These are phyloP conservation scores for Dolichotis patagonum DNA, from an alignment of 2,113 vertebrate species.

Conservation along the genomic window DNA sequence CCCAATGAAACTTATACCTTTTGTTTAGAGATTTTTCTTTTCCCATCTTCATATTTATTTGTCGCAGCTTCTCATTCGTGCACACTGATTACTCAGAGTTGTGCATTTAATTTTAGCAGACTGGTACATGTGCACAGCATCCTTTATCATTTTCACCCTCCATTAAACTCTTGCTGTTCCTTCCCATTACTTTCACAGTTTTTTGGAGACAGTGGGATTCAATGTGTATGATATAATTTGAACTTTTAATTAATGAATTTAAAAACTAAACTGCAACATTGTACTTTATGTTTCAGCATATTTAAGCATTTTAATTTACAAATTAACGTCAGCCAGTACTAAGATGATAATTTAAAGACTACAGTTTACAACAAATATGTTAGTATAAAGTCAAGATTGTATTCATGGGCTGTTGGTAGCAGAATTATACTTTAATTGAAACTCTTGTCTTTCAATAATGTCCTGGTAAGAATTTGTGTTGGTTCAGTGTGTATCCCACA, in stretches of 20 bases:
- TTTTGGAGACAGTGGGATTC: background rate
- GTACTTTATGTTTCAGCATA: background rate
- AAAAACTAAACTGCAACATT: background rate
- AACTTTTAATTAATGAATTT: background rate
- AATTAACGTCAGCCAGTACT: background rate
- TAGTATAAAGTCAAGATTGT: background rate
- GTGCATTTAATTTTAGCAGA: background rate
- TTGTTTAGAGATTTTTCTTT: background rate
- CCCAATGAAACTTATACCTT: background rate
- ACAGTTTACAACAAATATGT: background rate
- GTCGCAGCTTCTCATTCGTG: background rate
- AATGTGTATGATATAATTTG: background rate
- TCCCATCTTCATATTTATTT: background rate
- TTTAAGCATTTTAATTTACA: background rate
- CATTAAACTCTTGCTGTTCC: background rate
- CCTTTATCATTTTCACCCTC: background rate
- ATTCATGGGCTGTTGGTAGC: background rate
- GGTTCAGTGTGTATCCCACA: background rate
- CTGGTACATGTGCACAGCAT: background rate
- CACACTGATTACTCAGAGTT: background rate
- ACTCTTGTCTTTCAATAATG: background rate
- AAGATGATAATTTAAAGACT: background rate
- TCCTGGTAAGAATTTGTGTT: background rate
- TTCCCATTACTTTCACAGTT: background rate
- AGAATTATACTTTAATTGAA: background rate